A percentile compares a stretch with the other conserved stretches of the same genome.
phyloP scores from a whole-genome alignment of 2,113 vertebrate species.

The Apistogramma diplotaenia region DNA sequence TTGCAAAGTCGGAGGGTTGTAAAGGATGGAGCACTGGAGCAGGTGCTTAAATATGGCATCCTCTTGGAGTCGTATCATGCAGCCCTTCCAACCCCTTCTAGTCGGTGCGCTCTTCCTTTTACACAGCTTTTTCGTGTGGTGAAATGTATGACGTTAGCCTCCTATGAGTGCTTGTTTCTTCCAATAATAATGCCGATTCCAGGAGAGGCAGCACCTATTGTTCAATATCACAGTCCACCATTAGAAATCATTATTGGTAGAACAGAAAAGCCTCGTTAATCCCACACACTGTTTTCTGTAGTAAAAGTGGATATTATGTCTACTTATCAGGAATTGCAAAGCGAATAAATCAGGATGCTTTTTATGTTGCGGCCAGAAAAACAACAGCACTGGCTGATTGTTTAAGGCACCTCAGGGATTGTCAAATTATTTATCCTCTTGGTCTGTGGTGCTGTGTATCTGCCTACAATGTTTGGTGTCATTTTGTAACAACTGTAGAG shows the following conservation, averaged over 20 bases:
- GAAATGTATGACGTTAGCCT: not conserved
- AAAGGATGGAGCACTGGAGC: constrained; percentile 12
- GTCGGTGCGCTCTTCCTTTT: not conserved
- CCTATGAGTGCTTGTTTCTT: not conserved
- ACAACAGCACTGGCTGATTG: not conserved
- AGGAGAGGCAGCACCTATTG: not conserved
- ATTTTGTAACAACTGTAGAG: not conserved
- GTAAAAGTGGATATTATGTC: not conserved
- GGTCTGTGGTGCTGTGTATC: not conserved
- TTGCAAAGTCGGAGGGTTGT: constrained; percentile 32
- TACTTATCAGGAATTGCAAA: not conserved
- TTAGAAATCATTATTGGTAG: not conserved
- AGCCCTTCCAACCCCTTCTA: not conserved
- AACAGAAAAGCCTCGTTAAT: not conserved
- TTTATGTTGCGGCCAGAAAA: not conserved
- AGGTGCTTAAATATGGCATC: constrained; percentile 39
- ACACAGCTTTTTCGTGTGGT: not conserved
- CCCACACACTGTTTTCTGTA: not conserved
- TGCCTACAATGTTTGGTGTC: not conserved
- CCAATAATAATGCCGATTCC: not conserved
- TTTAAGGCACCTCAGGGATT: not conserved
- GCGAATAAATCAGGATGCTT: not conserved
- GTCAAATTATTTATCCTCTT: not conserved
- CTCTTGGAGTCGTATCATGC: constrained; percentile 6
- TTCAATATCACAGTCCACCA: not conserved